Percentiles rank a stretch among this genome's conserved stretches.
phyloP scores from a whole-genome alignment of 2,797 vertebrate genomes.

The Pagetopsis macropterus region DNA sequence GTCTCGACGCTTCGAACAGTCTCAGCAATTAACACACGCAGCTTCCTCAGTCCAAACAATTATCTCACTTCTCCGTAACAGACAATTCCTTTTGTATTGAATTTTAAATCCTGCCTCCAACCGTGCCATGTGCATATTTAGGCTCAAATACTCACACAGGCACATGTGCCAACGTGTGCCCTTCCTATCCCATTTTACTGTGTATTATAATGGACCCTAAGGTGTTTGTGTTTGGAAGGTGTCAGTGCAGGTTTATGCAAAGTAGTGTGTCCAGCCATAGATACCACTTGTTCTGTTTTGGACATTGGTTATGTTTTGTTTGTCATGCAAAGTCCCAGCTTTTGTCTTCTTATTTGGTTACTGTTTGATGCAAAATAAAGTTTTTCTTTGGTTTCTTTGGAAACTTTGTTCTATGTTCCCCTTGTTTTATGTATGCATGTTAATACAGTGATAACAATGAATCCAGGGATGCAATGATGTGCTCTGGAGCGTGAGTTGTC shows the following conservation, averaged over 20 bases:
- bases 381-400: slow-evolving; percentile 3
- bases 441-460: slow-evolving; percentile 23
- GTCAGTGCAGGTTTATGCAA: slow-evolving; percentile 3
- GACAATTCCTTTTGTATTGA: slow-evolving; percentile 47
- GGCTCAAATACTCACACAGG: slow-evolving; percentile 20
- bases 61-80: slow-evolving; percentile 61
- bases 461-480: slow-evolving; percentile 7
- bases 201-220: slow-evolving; percentile 25
- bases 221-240: slow-evolving; percentile 16
- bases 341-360: slow-evolving; percentile 1
- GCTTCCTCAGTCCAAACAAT: slow-evolving; percentile 69
- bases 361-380: neutral
- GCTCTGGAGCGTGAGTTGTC: slow-evolving; percentile 15
- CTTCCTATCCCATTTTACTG: slow-evolving; percentile 23
- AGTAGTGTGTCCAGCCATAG: neutral
- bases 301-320: neutral
- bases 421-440: slow-evolving; percentile 1
- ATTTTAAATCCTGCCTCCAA: slow-evolving; percentile 32
- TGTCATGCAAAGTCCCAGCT: neutral
- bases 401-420: neutral
- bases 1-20: slow-evolving; percentile 55
- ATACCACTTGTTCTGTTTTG: slow-evolving; percentile 13
- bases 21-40: slow-evolving; percentile 69
- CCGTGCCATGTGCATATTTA: slow-evolving; percentile 25
- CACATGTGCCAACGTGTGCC: slow-evolving; percentile 28